A percentile compares a stretch with the other conserved stretches of the same genome.
Conservation (phyloP, 2,797 vertebrate species). For the Heliangelus exortis region DNA sequence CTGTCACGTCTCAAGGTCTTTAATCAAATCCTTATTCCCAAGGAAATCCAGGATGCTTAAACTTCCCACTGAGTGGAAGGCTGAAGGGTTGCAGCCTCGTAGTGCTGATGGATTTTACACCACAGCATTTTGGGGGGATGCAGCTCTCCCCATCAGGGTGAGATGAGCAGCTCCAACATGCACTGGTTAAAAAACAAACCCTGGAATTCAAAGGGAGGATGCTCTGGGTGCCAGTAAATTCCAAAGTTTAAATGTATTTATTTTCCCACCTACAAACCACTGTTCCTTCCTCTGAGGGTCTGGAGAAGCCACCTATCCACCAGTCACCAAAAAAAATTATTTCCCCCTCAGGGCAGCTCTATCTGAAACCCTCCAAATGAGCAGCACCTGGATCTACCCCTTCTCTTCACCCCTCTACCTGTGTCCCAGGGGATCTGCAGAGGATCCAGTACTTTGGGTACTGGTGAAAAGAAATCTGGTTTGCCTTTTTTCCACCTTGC, state of each 20-base stretch:
- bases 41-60: neutral
- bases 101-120: rapidly evolving
- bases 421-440: too few species aligned
- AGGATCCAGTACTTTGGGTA: neutral
- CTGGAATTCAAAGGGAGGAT: rapidly evolving
- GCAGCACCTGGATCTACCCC: neutral
- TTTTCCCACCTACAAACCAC: neutral
- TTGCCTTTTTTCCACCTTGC: neutral
- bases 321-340: too few species aligned
- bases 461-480: neutral
- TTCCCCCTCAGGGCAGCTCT: too few species aligned
- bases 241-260: neutral
- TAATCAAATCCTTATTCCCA: neutral
- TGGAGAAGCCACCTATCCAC: too few species aligned
- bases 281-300: too few species aligned
- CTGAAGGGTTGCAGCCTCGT: neutral
- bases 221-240: neutral
- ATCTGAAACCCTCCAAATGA: too few species aligned
- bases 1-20: neutral
- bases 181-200: rapidly evolving
- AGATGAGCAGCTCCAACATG: neutral
- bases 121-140: rapidly evolving
- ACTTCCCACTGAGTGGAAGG: neutral
- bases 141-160: neutral
- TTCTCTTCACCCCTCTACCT: neutral